Conservation (phyloP, 2,113 vertebrate species). For the Corythornis madagascariensis region DNA sequence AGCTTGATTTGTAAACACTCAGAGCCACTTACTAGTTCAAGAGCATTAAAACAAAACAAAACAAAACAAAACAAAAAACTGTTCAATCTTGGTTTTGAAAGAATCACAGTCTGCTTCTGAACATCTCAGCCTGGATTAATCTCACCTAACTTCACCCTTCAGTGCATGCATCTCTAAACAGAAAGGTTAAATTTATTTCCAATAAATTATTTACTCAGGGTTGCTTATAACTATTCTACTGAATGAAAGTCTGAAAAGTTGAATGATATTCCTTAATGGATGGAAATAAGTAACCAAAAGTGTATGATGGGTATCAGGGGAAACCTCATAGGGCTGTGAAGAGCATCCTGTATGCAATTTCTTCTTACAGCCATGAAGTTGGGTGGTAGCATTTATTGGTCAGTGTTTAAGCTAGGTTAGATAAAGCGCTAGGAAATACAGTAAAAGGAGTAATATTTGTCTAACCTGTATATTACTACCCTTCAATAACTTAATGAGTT, state of each 20-base stretch:
- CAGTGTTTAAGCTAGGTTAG: neutral
- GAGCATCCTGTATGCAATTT: rapidly evolving
- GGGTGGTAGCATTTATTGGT: neutral
- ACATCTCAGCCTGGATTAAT: neutral
- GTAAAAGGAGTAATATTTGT: neutral
- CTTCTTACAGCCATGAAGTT: neutral
- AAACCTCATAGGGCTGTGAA: neutral
- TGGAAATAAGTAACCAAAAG: neutral
- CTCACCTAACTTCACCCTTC: neutral
- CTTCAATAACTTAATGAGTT: neutral
- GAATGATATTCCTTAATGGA: neutral
- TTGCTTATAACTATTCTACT: neutral
- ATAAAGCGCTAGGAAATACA: neutral
- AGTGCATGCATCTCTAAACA: neutral
- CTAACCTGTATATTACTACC: neutral
- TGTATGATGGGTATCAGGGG: neutral
- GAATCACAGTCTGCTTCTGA: neutral
- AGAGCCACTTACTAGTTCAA: neutral
- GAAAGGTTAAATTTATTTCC: neutral
- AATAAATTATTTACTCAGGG: neutral
- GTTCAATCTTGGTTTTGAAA: neutral
- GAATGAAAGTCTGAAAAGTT: neutral
- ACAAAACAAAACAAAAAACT: neutral
- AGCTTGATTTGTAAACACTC: neutral
- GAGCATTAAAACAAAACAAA: neutral